Base-by-base conservation (phyloP, 2,888 invertebrate genomes). In the Tortrix viridana region DNA sequence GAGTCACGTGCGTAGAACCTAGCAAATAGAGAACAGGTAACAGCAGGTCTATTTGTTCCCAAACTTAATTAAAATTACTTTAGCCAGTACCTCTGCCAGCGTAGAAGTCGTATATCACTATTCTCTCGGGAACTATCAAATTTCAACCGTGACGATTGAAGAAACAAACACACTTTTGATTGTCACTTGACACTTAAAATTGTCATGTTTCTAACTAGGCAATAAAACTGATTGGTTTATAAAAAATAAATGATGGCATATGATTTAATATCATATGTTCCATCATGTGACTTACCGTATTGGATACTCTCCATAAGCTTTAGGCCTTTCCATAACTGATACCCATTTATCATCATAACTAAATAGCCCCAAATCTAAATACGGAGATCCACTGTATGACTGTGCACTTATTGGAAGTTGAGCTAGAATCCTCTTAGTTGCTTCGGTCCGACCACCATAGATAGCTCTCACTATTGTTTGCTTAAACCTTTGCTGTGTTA, bases 281-380 rank as follows among this genome's bases (percentile, higher is more conserved):
- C 6, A 6, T 26, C 1, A 6, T 5, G 5, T 38, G 37, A 38
- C 69, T 73, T 89, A 97, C 96, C 97, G 94, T 73, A 99, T 98
- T 0, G 98, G 98, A 84, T 97, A 96, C 87, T 98, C 97, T 60
- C 96, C 96, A 86, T 97, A 97, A 23, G 96, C 96, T 86, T 98
- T 98, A 0, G 99, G 99, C 61, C 98, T 93, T 86, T 99, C 98
- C 95, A 98, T 95, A 49, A 97, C 96, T 0, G 98, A 98, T 0
- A 99, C 97, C 95, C 97, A 97, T 84, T 98, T 98, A 81, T 98
- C 98, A 78, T 99, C 98, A 78, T 98, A 99, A 80, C 96, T 97
- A 83, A 98, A 99, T 22, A 98, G 89, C 1, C 96, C 95, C 69
- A 97, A 93, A 88, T 99, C 98, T 60, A 99, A 93, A 85, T 98